A percentile compares a stretch with the other conserved stretches of the same genome.
Conservation (phyloP, 2,113 vertebrate species). For the Piliocolobus tephrosceles region DNA sequence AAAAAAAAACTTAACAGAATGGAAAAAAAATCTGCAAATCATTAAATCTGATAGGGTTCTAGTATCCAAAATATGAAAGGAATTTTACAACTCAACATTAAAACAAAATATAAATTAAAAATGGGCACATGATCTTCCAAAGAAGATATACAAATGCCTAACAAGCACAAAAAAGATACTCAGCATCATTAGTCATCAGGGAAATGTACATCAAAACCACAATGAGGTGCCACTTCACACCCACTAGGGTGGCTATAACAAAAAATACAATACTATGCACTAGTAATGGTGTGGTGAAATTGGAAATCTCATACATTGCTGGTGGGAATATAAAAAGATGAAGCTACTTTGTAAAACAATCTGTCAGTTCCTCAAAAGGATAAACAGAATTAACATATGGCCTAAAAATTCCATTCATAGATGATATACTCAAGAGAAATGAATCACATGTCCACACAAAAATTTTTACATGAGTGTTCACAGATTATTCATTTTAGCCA, state of each 20-base stretch:
- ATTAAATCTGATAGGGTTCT: background rate
- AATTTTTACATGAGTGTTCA: background rate
- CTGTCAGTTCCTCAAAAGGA: background rate
- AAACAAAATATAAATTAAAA: background rate
- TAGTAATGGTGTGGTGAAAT: background rate
- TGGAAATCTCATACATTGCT: background rate
- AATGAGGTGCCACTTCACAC: background rate
- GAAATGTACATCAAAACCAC: background rate
- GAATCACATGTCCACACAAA: background rate
- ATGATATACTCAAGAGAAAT: background rate
- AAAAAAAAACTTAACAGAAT: background rate
- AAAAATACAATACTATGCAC: background rate
- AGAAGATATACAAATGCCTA: background rate
- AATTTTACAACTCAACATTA: constrained; percentile 21
- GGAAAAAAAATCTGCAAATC: background rate
- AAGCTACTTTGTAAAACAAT: background rate
- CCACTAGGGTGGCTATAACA: background rate
- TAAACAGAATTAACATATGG: background rate
- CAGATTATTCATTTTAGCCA: background rate
- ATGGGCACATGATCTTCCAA: background rate
- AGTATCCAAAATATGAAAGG: background rate
- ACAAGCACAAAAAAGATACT: background rate
- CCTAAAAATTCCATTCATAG: background rate
- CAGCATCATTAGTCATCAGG: background rate
- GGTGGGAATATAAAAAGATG: background rate